Percentiles rank a stretch among this genome's conserved stretches.
Evolutionary conservation across 2,113 vertebrate genomes (phyloP).

Genomic region (Clupea harengus): DNA sequence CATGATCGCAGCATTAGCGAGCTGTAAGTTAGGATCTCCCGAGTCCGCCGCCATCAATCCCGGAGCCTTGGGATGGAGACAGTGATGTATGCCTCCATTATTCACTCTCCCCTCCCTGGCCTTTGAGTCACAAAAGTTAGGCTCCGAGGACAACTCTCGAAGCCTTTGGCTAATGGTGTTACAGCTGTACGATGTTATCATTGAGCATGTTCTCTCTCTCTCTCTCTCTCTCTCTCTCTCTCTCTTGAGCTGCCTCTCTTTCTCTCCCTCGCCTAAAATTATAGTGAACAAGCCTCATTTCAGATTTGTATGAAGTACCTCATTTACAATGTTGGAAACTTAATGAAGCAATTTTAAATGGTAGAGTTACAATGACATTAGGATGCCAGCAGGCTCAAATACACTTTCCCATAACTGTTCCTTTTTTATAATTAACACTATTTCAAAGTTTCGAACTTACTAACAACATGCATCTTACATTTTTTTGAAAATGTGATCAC

Average conservation of each 20-base stretch:
- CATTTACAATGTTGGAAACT: neutral
- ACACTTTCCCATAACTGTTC: neutral
- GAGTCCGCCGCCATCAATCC: slow-evolving; percentile 47
- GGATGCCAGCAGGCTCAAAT: neutral
- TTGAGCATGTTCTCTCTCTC: slow-evolving; percentile 19
- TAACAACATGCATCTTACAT: neutral
- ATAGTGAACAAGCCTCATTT: slow-evolving; percentile 3
- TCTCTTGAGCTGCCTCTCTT: neutral
- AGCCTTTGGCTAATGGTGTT: slow-evolving; percentile 30
- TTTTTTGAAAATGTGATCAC: neutral
- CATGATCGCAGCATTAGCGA: slow-evolving; percentile 45
- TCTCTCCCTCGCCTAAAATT: neutral
- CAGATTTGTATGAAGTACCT: neutral
- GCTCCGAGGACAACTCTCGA: slow-evolving; percentile 28
- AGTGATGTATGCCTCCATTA: slow-evolving; percentile 55
- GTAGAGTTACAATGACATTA: slow-evolving; percentile 14
- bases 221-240: neutral
- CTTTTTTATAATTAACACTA: neutral
- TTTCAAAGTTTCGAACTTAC: neutral
- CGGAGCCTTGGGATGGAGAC: slow-evolving; percentile 36
- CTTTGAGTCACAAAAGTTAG: slow-evolving; percentile 42
- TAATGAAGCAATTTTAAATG: slow-evolving; percentile 20
- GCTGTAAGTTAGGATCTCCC: slow-evolving; percentile 45
- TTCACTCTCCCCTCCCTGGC: slow-evolving; percentile 37
- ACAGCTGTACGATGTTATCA: slow-evolving; percentile 30